Base-by-base conservation (phyloP, 2,888 invertebrate species). In the Poecilus cupreus region DNA sequence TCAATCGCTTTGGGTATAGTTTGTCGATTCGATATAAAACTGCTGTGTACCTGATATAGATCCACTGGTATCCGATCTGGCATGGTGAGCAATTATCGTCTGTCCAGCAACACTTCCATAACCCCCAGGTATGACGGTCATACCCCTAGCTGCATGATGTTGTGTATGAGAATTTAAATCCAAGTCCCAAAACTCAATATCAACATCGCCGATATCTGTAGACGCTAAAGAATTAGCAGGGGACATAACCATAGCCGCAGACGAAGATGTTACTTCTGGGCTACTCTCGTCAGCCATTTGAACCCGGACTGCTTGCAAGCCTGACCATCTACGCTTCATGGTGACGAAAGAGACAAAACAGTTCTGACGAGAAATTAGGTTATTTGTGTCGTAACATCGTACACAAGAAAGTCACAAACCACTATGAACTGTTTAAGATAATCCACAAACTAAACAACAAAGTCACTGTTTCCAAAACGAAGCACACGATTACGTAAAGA, bases 161-260 rank as follows among this genome's bases (percentile, higher is more conserved):
- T 88, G 90, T n/a, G n/a, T n/a, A n/a, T n/a, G n/a, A 83, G 89
- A 89, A 86, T 92, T 92, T 77, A 92, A 87, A 86, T 93, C 93
- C 86, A 93, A 88, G 86, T 95, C 95, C 96, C 96, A 96, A 85
- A 96, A 91, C 87, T 96, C 96, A 84, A 95, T 91, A 86, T 95
- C 95, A 83, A 95, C 95, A 84, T 91, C 91, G 83, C 93, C 94
- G 88, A 94, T 95, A 85, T 95, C 94, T 18, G 94, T 93, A 84
- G 95, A 94, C 84, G 93, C 93, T 84, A 95, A 91, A 70, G 95
- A 94, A 83, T 94, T 93, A 83, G 93, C 93, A 70, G 95, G 94
- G 85, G 93, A 92, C 89, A 94, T 91, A 83, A 94, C 94, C 70
- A 94, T 90, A 20, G 90, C 89, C 83, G 94, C 91, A 60, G 95